A percentile compares a stretch with the other conserved stretches of the same genome.
Conservation (phyloP, 2,113 vertebrate species). For the Perca fluviatilis region DNA sequence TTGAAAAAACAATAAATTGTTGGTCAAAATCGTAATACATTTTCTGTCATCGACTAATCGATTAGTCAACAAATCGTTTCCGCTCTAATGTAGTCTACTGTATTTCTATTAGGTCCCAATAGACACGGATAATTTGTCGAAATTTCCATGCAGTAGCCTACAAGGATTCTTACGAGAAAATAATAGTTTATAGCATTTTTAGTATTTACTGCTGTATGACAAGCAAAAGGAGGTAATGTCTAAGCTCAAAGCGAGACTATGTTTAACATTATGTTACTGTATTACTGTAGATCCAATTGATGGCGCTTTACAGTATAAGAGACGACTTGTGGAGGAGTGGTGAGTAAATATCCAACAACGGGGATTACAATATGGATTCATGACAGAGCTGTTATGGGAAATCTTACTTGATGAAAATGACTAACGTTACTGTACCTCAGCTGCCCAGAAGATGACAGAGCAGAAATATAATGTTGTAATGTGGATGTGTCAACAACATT, state of each 20-base stretch:
- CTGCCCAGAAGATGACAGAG: slow-evolving; percentile 2
- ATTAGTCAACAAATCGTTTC: not conserved
- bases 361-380: not conserved
- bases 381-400: not conserved
- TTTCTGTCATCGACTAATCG: not conserved
- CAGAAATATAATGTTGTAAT: not conserved
- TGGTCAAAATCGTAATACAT: not conserved
- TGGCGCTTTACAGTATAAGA: not conserved
- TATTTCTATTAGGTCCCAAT: not conserved
- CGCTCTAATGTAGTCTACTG: not conserved
- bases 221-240: not conserved
- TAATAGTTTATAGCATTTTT: not conserved
- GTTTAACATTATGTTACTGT: not conserved
- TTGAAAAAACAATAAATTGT: not conserved
- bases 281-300: too few relatives aligned
- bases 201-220: not conserved
- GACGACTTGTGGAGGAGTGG: not conserved
- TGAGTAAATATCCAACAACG: not conserved
- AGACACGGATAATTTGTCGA: too few relatives aligned
- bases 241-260: too few relatives aligned
- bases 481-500: not conserved
- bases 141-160: too few relatives aligned
- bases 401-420: not conserved
- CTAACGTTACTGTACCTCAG: not conserved
- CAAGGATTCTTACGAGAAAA: not conserved